Evolutionary conservation across 2,888 invertebrate species (phyloP).

Genomic region (Exocentrus adspersus): DNA sequence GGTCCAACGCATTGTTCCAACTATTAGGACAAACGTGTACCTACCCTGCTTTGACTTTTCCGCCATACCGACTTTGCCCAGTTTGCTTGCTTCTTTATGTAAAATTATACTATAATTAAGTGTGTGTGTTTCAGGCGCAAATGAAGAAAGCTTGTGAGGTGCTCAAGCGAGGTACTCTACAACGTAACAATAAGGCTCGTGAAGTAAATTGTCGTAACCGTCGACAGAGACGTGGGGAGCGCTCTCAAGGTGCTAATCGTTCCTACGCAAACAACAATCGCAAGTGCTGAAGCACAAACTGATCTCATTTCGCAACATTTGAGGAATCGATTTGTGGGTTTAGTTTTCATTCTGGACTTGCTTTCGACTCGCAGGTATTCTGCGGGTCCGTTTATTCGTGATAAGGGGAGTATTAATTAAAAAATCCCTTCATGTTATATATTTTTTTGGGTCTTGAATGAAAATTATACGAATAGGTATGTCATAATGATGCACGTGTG

Average conservation of each 20-base stretch:
- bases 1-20: no score
- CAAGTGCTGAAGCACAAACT: constrained; percentile 63
- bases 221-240: constrained; percentile 63
- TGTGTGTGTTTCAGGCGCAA: constrained; percentile 58
- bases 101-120: neutral
- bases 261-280: constrained; percentile 67
- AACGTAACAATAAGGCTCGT: constrained; percentile 66
- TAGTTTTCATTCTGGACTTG: constrained; percentile 40
- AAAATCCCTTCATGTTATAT: constrained; percentile 53
- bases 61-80: no score
- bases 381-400: constrained; percentile 36
- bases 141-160: constrained; percentile 60
- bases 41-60: no score
- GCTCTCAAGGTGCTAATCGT: constrained; percentile 62
- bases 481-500: constrained; percentile 44
- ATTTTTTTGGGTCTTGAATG: constrained; percentile 42
- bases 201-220: constrained; percentile 64
- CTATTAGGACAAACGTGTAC: no score
- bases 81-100: no score
- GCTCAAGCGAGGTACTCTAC: constrained; percentile 61
- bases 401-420: constrained; percentile 59
- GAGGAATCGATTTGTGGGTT: constrained; percentile 25
- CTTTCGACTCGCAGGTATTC: constrained; percentile 21
- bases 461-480: constrained; percentile 32
- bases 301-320: constrained; percentile 56